These are phyloP conservation scores for Myotis daubentonii DNA, from an alignment of 2,797 vertebrate species.

Conservation along the genomic window DNA sequence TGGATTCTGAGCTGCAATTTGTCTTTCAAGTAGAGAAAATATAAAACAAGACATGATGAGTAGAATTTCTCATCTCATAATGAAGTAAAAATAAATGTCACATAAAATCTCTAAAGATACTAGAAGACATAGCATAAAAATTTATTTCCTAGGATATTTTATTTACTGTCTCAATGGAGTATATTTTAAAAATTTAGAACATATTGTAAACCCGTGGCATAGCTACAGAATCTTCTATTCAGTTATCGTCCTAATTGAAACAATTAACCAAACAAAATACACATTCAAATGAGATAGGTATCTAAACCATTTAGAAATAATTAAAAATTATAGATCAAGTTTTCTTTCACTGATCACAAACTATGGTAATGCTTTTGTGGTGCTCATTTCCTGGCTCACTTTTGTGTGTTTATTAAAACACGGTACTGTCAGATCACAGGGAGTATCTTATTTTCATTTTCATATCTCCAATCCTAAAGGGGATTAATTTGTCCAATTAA, in stretches of 20 bases:
- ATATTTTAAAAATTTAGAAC: constrained; percentile 59
- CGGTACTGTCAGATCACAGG: constrained; percentile 74
- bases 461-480: constrained; percentile 82
- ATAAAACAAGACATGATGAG: constrained; percentile 28
- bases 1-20: constrained; percentile 18
- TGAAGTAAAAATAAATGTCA: constrained; percentile 52
- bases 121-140: background rate
- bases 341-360: constrained; percentile 83
- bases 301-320: constrained; percentile 75
- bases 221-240: constrained; percentile 59
- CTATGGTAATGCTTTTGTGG: constrained; percentile 77
- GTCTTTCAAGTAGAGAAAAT: constrained; percentile 24
- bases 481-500: constrained; percentile 86
- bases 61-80: constrained; percentile 45
- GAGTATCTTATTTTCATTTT: constrained; percentile 82
- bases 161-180: constrained; percentile 42
- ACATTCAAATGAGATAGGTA: constrained; percentile 72
- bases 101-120: constrained; percentile 35
- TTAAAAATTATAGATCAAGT: constrained; percentile 81
- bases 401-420: constrained; percentile 83
- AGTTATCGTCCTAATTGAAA: constrained; percentile 70
- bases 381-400: constrained; percentile 80
- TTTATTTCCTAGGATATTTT: constrained; percentile 56
- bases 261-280: constrained; percentile 74
- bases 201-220: constrained; percentile 48